Conservation (phyloP, 2,113 vertebrate species). For the Pao palembangensis region DNA sequence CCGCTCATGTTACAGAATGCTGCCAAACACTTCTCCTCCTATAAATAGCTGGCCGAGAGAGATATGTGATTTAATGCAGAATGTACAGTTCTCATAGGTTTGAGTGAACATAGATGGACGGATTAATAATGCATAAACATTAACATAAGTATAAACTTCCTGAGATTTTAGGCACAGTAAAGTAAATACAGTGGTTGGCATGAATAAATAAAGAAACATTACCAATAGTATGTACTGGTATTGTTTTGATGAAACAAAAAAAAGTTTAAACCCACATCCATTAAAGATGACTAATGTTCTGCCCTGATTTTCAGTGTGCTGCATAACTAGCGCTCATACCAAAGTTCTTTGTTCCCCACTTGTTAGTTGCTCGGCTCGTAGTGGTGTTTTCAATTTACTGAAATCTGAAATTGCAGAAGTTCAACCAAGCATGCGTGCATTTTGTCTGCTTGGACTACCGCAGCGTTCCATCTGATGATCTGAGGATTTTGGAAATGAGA, state of each 20-base stretch:
- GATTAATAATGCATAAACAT: too few relatives aligned
- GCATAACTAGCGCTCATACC: constrained; percentile 7
- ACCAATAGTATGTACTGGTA: background rate
- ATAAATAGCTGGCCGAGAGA: too few relatives aligned
- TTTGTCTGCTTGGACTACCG: constrained; percentile 48
- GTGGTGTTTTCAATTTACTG: constrained; percentile 53
- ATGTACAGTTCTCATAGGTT: too few relatives aligned
- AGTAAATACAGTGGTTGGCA: too few relatives aligned
- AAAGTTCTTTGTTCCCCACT: constrained; percentile 30
- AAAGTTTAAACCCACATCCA: background rate
- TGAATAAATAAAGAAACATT: background rate
- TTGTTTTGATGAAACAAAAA: constrained; percentile 3
- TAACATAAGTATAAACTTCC: too few relatives aligned
- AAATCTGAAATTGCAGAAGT: constrained; percentile 59
- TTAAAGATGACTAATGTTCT: constrained; percentile 6
- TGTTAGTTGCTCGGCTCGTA: constrained; percentile 31
- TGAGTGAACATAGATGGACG: too few relatives aligned
- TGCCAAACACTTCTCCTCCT: too few relatives aligned
- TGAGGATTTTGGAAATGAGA: constrained; percentile 63
- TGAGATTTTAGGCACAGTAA: too few relatives aligned
- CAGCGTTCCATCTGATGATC: constrained; percentile 50
- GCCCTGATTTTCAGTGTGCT: constrained; percentile 3
- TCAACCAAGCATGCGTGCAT: constrained; percentile 56
- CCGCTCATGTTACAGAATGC: too few relatives aligned
- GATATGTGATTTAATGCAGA: too few relatives aligned